Evolutionary conservation across 1,140 invertebrate species (phyloP), one percentile per base, ranked within the genome.

Genomic region (Macrotrachela quadricornifera): DNA sequence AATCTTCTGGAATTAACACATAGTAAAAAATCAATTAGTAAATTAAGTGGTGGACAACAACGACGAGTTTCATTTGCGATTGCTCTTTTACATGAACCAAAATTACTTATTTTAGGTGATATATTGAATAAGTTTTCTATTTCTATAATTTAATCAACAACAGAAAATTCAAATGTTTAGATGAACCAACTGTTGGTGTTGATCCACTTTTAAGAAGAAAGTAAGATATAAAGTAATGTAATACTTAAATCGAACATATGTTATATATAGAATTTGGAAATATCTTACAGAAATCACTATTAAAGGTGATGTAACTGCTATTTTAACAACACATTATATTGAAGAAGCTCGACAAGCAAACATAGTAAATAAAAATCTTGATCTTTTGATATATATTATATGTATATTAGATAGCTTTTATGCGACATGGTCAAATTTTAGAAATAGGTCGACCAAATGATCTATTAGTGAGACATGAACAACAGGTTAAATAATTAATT

Each of bases 151-250:
- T n/a, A n/a, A n/a, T n/a, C n/a, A 30, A 30, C 21, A 30, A 30
- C 3, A 30, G n/a, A 30, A 4, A 30, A 4, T 30, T 30, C 21
- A 30, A 30, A 30, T 30, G 8, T 30, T 30, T 30, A 21, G 87
- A 94, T 64, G 87, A 94, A 66, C 87, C 86, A n/a, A 92, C 87
- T 0, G 86, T 91, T n/a, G 85, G 85, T 30, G 82, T 91, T 18
- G 85, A 91, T 73, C 85, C 85, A 0, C 68, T 88, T 16, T 74
- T 88, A 1, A 75, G 88, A 59, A 81, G 87, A 65, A 83, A 77
- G 83, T 82, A 64, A 72, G 70, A 17, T 48, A 47, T 46, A 47
- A 41, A 50, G n/a, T n/a, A n/a, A n/a, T n/a, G n/a, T n/a, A n/a
- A n/a, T n/a, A n/a, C n/a, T 62, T 48, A 61, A 13, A 6, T 9